A percentile compares a stretch with the other conserved stretches of the same genome.
Evolutionary conservation across 1,140 invertebrate genomes (phyloP).

Genomic region (Drosophila pseudoananassae): DNA sequence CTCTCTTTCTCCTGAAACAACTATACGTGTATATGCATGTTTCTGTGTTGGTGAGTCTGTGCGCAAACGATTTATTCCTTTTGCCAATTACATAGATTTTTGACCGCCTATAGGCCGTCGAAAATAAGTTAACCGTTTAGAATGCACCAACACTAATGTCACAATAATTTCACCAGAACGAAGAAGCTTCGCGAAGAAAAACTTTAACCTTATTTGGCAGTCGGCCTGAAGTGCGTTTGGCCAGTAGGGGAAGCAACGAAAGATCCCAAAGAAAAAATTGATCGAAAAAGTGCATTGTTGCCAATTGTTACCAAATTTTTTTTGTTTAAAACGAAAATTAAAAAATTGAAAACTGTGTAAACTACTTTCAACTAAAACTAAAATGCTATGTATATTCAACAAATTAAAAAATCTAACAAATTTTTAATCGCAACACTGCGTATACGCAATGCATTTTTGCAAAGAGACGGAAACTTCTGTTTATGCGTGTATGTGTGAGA

Average conservation of each 20-base stretch:
- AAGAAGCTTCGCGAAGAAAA: constrained; percentile 43
- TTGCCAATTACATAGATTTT: constrained; percentile 56
- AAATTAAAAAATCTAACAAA: not conserved
- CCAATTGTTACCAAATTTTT: too few relatives aligned
- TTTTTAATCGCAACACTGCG: constrained; percentile 14
- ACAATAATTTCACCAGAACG: constrained; percentile 63
- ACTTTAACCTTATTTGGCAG: constrained; percentile 8
- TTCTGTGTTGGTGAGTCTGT: not conserved
- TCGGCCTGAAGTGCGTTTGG: not conserved
- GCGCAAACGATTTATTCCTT: constrained; percentile 23
- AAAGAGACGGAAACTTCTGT: constrained; percentile 3
- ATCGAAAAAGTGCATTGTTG: not conserved
- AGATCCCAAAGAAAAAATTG: not conserved
- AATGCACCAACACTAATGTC: constrained; percentile 60
- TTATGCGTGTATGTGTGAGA: not conserved
- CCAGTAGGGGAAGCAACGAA: not conserved
- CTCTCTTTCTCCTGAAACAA: not conserved
- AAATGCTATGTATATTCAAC: not conserved
- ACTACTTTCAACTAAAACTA: too few relatives aligned
- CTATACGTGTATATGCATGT: not conserved
- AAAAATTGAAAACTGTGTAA: not conserved
- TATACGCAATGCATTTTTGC: constrained; percentile 41
- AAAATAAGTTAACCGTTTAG: constrained; percentile 45
- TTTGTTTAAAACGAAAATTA: not conserved
- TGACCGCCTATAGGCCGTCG: constrained; percentile 32